Evolutionary conservation across 2,113 vertebrate genomes (phyloP), one percentile per base, ranked within the genome.

Genomic region (Porphyrio hochstetteri): DNA sequence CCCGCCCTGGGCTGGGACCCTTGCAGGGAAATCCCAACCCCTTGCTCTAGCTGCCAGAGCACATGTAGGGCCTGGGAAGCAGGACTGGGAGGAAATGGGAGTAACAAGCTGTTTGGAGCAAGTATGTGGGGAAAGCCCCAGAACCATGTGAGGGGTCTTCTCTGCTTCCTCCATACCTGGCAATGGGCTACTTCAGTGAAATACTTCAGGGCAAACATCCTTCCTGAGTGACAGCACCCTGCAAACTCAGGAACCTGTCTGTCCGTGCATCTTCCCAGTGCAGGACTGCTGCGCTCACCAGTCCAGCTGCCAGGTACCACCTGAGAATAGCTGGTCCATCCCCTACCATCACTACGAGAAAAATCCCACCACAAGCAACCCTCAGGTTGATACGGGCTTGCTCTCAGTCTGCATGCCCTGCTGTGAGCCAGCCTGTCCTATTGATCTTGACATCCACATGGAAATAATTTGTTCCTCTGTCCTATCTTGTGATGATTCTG

Each of bases 271-370:
- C 46, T 50, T 71, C 21, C 80, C 4, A 1, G 35, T 33, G 27
- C 33, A 67, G 64, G 50, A n/a, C 63, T 65, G 56, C 75, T 70
- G 42, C 0, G 3, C 57, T 92, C 28, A 44, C 61, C 44, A 14
- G 33, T 31, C 36, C 53, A 33, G 35, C 74, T 60, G 61, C 63
- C 53, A 44, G 60, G n/a, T 85, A 76, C 80, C 48, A 76, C 38
- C 38, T 2, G 0, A 67, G 46, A 82, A 69, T 15, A 28, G 28
- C 60, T 44, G 70, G n/a, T 70, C 71, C 68, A 69, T 48, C 42
- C 52, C 2, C 5, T 0, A 0, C 1, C 23, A 77, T 82, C 38
- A 21, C 6, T 33, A 35, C 0, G 0, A 67, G 83, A 90, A 86
- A 86, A 90, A 94, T 55, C 64, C 57, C 64, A 56, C 27, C 46